These are phyloP conservation scores for Lasioglossum morio DNA, from an alignment of 2,888 invertebrate species.

Conservation along the genomic window DNA sequence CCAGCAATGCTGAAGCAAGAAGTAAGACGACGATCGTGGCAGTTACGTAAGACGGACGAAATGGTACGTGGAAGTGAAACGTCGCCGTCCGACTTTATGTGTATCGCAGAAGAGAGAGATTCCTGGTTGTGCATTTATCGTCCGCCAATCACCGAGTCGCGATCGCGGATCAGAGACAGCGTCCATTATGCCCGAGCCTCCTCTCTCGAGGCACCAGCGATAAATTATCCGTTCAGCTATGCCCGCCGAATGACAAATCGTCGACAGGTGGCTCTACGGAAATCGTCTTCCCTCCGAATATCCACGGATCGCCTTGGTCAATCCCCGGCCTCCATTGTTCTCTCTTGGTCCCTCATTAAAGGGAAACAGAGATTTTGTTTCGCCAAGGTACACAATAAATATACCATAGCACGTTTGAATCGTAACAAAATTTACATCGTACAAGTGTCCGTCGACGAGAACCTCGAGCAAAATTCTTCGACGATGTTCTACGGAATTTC, in stretches of 20 bases:
- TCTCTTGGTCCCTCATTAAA: neutral
- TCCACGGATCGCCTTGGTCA: neutral
- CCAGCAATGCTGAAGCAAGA: neutral
- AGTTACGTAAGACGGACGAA: conserved; percentile 42
- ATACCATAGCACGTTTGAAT: neutral
- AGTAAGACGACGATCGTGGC: neutral
- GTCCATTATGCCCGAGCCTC: conserved; percentile 45
- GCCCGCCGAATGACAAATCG: conserved; percentile 59
- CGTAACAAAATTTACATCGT: neutral
- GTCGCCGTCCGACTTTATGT: conserved; percentile 27
- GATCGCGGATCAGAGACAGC: conserved; percentile 36
- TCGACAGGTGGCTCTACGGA: conserved; percentile 59
- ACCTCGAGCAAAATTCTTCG: neutral
- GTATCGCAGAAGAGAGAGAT: conserved; percentile 30
- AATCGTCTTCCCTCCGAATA: conserved; percentile 19
- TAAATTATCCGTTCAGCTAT: conserved; percentile 62
- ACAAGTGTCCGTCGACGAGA: neutral
- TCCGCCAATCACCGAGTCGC: conserved; percentile 15
- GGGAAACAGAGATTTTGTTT: neutral
- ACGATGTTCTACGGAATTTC: no score
- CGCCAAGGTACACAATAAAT: neutral
- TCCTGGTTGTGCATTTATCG: conserved; percentile 35
- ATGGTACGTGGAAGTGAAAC: conserved; percentile 53
- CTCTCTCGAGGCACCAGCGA: conserved; percentile 20
- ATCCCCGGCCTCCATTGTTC: neutral